Evolutionary conservation across 1,140 invertebrate species (phyloP).

Genomic region (Saccostrea cuccullata): DNA sequence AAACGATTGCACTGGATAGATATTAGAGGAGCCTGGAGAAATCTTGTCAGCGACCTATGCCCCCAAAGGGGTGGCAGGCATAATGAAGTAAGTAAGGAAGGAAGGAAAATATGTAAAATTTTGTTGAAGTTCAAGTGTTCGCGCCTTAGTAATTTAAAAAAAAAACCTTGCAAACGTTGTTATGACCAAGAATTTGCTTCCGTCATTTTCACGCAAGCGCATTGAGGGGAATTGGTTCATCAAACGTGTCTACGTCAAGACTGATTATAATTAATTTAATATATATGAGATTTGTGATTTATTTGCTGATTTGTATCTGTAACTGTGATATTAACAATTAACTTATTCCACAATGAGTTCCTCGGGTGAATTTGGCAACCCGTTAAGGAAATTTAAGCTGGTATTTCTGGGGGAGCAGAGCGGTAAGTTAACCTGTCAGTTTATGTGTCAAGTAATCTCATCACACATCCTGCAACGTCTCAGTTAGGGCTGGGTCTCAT

Average conservation of each 20-base stretch:
- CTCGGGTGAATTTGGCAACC: constrained; percentile 97
- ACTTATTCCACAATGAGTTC: constrained; percentile 60
- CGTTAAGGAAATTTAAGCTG: constrained; percentile 98
- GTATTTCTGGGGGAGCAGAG: constrained; percentile 99
- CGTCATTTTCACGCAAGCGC: constrained; percentile 28
- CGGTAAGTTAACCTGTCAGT: constrained; percentile 85
- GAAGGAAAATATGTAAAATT: too few relatives aligned
- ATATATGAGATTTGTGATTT: constrained; percentile 27
- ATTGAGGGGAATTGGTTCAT: background rate
- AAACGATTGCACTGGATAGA: too few relatives aligned
- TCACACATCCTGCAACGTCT: constrained; percentile 20
- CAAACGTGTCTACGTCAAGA: constrained; percentile 29
- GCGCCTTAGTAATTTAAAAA: background rate
- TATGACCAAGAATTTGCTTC: background rate
- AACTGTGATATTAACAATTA: background rate
- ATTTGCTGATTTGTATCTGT: background rate
- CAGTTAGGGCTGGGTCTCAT: background rate
- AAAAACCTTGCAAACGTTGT: background rate
- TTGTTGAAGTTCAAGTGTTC: background rate
- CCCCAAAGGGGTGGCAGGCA: too few relatives aligned
- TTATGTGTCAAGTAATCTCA: constrained; percentile 4
- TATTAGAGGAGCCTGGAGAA: too few relatives aligned
- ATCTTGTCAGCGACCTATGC: too few relatives aligned
- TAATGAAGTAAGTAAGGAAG: too few relatives aligned
- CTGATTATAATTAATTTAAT: constrained; percentile 37